phyloP scores from a whole-genome alignment of 1,140 invertebrate species.

The Venustaconcha ellipsiformis region DNA sequence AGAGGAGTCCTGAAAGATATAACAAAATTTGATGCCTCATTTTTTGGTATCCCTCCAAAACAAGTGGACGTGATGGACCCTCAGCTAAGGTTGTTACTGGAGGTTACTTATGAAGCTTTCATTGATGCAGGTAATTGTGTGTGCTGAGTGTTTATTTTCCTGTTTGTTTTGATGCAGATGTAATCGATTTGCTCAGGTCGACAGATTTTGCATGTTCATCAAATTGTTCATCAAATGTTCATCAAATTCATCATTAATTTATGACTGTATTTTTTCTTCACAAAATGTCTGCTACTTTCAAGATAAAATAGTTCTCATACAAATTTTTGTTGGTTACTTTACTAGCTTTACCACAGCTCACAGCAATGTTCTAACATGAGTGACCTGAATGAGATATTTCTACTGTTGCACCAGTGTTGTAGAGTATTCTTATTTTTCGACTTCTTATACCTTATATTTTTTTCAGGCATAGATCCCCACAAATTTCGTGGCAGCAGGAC shows the following conservation, averaged over 20 bases:
- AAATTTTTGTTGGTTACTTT: too few species aligned
- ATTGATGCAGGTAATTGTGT: constrained; percentile 85
- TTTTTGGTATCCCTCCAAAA: constrained; percentile 92
- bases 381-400: too few species aligned
- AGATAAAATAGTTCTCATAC: too few species aligned
- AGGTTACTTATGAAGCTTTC: constrained; percentile 92
- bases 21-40: constrained; percentile 87
- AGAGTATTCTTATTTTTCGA: too few species aligned
- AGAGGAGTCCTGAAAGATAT: constrained; percentile 79
- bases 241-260: neutral
- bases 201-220: neutral
- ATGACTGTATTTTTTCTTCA: neutral
- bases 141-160: too few species aligned
- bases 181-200: neutral
- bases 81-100: constrained; percentile 89
- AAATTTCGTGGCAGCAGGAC: constrained; percentile 85
- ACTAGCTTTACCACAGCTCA: too few species aligned
- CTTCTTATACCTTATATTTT: neutral
- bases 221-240: neutral
- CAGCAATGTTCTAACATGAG: too few species aligned
- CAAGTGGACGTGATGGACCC: constrained; percentile 97
- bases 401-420: too few species aligned
- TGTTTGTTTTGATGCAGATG: neutral
- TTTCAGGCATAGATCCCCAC: constrained; percentile 80
- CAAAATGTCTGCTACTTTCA: too few species aligned